A percentile compares a stretch with the other conserved stretches of the same genome.
Conservation (phyloP, 2,113 vertebrate genomes). For the Centropus unirufus region DNA sequence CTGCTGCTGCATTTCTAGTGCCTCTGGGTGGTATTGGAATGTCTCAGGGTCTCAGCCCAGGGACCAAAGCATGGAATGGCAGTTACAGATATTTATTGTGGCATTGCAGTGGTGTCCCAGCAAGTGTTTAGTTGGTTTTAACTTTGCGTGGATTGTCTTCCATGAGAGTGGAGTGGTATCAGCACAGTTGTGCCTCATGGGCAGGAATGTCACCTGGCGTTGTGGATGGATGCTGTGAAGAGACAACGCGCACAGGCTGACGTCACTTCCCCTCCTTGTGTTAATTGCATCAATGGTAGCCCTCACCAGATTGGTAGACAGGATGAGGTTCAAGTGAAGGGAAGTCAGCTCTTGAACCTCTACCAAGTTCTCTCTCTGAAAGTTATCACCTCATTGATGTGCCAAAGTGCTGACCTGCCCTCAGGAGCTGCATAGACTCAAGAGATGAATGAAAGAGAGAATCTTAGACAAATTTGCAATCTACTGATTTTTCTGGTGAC, state of each 20-base stretch:
- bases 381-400: accelerated
- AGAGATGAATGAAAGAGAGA: not conserved
- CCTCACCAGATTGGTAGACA: not conserved
- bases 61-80: not conserved
- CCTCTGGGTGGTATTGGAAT: accelerated
- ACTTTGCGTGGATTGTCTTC: accelerated
- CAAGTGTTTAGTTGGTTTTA: not conserved
- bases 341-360: not conserved
- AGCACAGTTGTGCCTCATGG: accelerated
- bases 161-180: accelerated
- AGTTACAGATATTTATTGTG: not conserved
- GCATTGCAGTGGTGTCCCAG: not conserved
- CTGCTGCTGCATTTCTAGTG: accelerated
- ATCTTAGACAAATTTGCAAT: not conserved
- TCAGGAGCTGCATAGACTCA: not conserved
- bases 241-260: accelerated
- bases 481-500: not conserved
- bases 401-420: not conserved
- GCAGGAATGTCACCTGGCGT: not conserved
- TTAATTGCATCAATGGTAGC: accelerated
- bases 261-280: not conserved
- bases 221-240: not conserved
- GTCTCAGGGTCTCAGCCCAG: not conserved
- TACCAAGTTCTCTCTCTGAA: not conserved
- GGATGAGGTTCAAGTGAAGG: accelerated